Percentiles rank a stretch among this genome's conserved stretches.
phyloP scores from a whole-genome alignment of 2,113 vertebrate genomes.

The Erythrolamprus reginae region DNA sequence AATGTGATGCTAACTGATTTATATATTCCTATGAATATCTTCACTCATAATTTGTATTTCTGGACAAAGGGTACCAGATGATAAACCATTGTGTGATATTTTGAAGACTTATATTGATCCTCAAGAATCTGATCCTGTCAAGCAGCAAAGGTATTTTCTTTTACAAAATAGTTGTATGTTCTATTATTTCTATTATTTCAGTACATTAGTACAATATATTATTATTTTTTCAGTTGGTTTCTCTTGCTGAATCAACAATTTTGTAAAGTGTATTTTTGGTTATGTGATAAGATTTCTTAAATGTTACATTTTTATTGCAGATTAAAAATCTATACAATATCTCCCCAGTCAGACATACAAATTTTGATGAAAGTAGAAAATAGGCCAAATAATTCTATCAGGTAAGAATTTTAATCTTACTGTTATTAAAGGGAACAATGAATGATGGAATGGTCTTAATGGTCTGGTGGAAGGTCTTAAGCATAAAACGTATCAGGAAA shows the following conservation, averaged over 20 bases:
- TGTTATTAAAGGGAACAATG: neutral
- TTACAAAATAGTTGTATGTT: neutral
- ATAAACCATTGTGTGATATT: conserved; percentile 76
- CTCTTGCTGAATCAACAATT: neutral
- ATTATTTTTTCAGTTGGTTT: neutral
- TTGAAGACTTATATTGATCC: conserved; percentile 84
- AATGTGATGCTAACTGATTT: neutral
- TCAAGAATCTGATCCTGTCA: conserved; percentile 82
- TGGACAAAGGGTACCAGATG: conserved; percentile 77
- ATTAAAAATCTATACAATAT: conserved; percentile 79
- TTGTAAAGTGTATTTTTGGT: neutral
- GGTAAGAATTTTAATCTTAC: conserved; percentile 65
- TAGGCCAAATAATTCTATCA: conserved; percentile 73
- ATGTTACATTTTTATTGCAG: conserved; percentile 65
- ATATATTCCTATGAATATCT: neutral
- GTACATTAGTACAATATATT: neutral
- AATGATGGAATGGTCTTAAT: too few species aligned
- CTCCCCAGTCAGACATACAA: conserved; percentile 67
- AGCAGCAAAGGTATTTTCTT: conserved; percentile 80
- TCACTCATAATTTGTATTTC: conserved; percentile 46
- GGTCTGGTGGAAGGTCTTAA: too few species aligned
- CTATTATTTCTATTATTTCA: neutral
- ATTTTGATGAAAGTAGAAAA: conserved; percentile 91
- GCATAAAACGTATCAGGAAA: too few species aligned
- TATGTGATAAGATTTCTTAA: conserved; percentile 32